Base-by-base conservation (phyloP, 2,888 invertebrate genomes). In the Kuschelorhynchus macadamiae region DNA sequence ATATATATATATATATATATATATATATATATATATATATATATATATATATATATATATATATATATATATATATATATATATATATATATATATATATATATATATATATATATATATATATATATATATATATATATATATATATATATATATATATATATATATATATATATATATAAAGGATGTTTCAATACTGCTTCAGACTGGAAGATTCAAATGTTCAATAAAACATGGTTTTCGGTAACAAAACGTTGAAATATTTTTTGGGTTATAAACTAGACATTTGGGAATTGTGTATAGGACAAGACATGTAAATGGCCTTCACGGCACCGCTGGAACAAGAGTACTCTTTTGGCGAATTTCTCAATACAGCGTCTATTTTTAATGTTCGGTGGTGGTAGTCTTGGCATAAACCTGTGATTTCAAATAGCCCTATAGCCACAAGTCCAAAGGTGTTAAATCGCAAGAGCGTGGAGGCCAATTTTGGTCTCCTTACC, bases 291-390 rank as follows among this genome's bases (percentile, higher is more conserved):
- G 3, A 49, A 49, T 49, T 49, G 21, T 49, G 12, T 49, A 49
- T 49, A 25, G n/a, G 21, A 25, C 49, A 8, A 25, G 5, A 49
- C 9, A 25, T 49, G 36, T 12, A 36, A 36, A 36, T 36, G 36
- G 36, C 49, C 21, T 14, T 2, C 49, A 21, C 21, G 21, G 49
- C 49, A 21, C n/a, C 21, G 49, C 7, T 11, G 49, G 25, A 5
- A 49, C 36, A 11, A 7, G 36, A 4, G 3, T 11, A 36, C 3
- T 36, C 11, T 36, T 36, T 36, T 36, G 36, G 11, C 36, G 11
- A 36, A 36, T 7, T 36, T 36, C 12, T 36, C 36, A 39, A 61
- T 50, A 52, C 14, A 61, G 61, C 41, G 52, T 61, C 52, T 52
- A 52, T 20, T 61, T 61, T 52, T 25, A 39, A 52, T 61, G 39